A percentile compares a stretch with the other conserved stretches of the same genome.
These are phyloP conservation scores for Gallinago solitaria DNA, from an alignment of 2,797 vertebrate species.

Conservation along the genomic window DNA sequence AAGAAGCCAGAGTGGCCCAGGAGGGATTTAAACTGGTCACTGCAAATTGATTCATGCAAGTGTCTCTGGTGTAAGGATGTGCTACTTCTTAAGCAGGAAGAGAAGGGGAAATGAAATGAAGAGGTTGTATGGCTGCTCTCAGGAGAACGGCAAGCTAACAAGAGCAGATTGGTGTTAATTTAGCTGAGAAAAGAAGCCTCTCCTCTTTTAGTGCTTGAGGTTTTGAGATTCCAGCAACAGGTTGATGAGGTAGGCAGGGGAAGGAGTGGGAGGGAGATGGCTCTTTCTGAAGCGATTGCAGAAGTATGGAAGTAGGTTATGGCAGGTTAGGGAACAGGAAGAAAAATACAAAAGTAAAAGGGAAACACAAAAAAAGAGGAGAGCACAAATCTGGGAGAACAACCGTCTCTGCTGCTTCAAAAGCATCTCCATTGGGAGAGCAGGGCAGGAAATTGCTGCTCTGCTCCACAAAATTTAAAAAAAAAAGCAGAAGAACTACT, in stretches of 20 bases:
- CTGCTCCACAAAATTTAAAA: neutral
- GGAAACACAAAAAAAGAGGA: neutral
- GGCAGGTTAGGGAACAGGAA: neutral
- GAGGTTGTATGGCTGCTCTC: conserved; percentile 54
- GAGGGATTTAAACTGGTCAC: conserved; percentile 57
- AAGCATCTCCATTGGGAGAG: neutral
- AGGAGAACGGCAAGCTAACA: conserved; percentile 22
- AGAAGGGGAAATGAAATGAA: conserved; percentile 46
- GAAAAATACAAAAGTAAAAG: neutral
- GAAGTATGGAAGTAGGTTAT: conserved; percentile 12
- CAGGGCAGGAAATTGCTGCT: neutral
- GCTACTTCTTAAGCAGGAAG: conserved; percentile 33
- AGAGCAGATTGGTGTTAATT: conserved; percentile 64
- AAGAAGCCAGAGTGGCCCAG: neutral
- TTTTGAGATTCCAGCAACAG: conserved; percentile 21
- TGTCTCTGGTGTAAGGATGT: conserved; percentile 57
- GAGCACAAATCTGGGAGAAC: neutral
- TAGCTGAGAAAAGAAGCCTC: conserved; percentile 27
- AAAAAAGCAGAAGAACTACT: neutral
- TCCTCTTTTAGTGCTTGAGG: conserved; percentile 6
- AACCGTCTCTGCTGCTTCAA: neutral
- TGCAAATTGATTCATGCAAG: conserved; percentile 50
- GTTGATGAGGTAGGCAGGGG: neutral
- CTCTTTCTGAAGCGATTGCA: neutral
- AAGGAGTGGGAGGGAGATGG: neutral